These are phyloP conservation scores for Morpho achilles DNA, from an alignment of 2,888 invertebrate species.

Conservation along the genomic window DNA sequence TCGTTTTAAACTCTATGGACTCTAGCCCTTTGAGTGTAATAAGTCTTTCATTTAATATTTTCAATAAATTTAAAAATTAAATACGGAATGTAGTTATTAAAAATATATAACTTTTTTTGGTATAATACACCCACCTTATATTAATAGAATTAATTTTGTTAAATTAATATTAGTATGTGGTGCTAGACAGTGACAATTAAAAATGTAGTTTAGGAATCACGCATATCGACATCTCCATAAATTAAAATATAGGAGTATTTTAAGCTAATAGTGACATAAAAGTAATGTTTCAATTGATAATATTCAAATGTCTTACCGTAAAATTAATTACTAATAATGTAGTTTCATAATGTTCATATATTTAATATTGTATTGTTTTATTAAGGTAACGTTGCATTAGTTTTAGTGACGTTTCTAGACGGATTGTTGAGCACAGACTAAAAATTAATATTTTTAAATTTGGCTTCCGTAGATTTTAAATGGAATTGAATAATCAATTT, in stretches of 20 bases:
- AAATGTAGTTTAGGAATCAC: constrained; percentile 17
- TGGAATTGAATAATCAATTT: constrained; percentile 21
- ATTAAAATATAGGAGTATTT: constrained; percentile 1
- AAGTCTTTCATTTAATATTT: too few species aligned
- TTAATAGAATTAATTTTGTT: constrained; percentile 24
- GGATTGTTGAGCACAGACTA: constrained; percentile 21
- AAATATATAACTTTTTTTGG: too few species aligned
- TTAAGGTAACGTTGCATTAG: background rate
- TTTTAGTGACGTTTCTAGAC: constrained; percentile 37
- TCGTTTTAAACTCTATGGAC: too few species aligned
- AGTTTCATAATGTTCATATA: constrained; percentile 40
- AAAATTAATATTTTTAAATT: constrained; percentile 30
- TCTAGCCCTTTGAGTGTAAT: too few species aligned
- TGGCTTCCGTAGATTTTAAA: constrained; percentile 46
- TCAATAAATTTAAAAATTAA: too few species aligned
- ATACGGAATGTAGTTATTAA: too few species aligned
- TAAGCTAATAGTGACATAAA: constrained; percentile 2
- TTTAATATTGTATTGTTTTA: constrained; percentile 42
- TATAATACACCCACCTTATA: constrained; percentile 36
- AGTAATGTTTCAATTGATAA: constrained; percentile 17
- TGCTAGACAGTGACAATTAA: constrained; percentile 34
- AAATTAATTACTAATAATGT: constrained; percentile 42
- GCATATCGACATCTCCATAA: constrained; percentile 24
- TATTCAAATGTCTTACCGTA: constrained; percentile 49
- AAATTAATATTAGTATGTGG: constrained; percentile 34